Evolutionary conservation across 2,888 invertebrate genomes (phyloP), one percentile per base, ranked within the genome.

Genomic region (Leptogaster cylindrica): DNA sequence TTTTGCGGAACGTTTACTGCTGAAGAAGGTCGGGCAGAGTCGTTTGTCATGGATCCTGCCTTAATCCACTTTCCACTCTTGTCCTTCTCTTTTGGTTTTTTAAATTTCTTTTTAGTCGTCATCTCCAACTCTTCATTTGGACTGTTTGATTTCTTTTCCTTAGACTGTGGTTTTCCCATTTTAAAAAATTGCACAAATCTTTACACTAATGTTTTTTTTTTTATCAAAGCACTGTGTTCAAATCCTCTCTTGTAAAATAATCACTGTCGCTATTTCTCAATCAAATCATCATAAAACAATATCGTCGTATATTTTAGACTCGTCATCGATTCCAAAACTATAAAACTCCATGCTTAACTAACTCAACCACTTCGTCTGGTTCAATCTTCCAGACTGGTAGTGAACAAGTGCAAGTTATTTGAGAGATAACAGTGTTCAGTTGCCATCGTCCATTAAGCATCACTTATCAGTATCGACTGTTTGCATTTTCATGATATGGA

Each of bases 81-180:
- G n/a, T 65, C 44, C 58, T 69, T 52, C 50, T 41, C 14, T 16
- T 41, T 5, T 14, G 52, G 66, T 75, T 64, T 18, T 58, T 76
- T 75, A 2, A 73, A 73, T 18, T 74, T 72, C 2, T 71, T 70
- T 20, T 73, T 72, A 64, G 72, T 5, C 7, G 71, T 65, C 76
- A 74, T 16, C 74, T 72, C 2, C 50, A 76, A 25, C 65, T 75
- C 73, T 70, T 78, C 77, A 66, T 80, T 58, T 6, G 80, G 78
- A 75, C 74, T 79, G 36, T 75, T 74, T 4, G 75, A 73, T 4
- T 71, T 70, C 36, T 72, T 73, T 5, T 68, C 65, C 68, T 75
- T 78, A 3, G 81, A 80, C 69, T 76, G 76, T 44, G 75, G 74
- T 61, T 76, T 76, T 28, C 80, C 80, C 80, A 81, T 81, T 48